Conservation (phyloP, 2,113 vertebrate genomes). For the Gallinago media region DNA sequence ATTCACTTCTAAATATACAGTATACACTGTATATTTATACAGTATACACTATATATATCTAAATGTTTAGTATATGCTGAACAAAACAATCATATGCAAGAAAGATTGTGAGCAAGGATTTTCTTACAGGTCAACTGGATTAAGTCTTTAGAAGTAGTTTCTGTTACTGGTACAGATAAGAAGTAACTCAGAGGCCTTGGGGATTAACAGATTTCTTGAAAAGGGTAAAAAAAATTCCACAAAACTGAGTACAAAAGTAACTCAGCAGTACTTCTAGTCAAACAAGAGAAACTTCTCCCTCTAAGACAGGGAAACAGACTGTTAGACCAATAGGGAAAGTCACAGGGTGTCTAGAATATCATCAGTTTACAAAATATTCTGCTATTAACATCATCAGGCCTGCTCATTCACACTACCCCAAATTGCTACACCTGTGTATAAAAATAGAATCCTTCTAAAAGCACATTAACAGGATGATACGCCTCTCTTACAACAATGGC, state of each 20-base stretch:
- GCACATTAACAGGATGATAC: not conserved
- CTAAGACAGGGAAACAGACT: not conserved
- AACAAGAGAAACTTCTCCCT: not conserved
- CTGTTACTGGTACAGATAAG: not conserved
- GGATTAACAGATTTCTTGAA: not conserved
- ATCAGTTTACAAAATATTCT: not conserved
- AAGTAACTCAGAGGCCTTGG: not conserved
- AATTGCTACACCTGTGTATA: not conserved
- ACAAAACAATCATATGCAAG: not conserved
- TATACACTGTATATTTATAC: too few relatives aligned
- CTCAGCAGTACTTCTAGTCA: not conserved
- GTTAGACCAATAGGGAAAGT: not conserved
- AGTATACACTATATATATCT: too few relatives aligned
- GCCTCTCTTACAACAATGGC: not conserved
- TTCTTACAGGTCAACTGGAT: not conserved
- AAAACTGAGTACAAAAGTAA: not conserved
- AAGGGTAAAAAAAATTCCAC: not conserved
- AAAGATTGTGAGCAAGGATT: not conserved
- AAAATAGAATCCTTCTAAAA: not conserved
- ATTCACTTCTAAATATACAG: not conserved
- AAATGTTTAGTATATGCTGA: not conserved
- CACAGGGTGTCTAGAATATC: not conserved
- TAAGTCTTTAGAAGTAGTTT: slow-evolving; percentile 4
- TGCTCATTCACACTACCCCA: not conserved
- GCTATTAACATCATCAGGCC: not conserved